Evolutionary conservation across 2,113 vertebrate genomes (phyloP), one percentile per base, ranked within the genome.

Genomic region (Pimephales promelas): DNA sequence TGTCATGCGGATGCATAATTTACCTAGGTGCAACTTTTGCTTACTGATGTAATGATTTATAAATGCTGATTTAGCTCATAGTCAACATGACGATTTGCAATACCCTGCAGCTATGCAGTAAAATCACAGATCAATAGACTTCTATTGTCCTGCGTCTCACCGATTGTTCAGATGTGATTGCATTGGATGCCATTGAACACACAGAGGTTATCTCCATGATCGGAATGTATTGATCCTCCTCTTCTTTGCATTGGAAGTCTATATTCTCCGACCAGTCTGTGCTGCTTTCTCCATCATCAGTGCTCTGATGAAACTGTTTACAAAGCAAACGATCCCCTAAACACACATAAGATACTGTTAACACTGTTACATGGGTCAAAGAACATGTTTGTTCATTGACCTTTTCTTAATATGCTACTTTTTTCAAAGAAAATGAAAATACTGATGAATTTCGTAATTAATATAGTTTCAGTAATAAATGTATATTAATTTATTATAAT

Each of bases 191-290:
- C 88, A 95, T 93, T 16, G 93, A 94, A 62, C 90, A 88, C 1
- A 94, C 92, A 1, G 93, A 94, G 52, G 90, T 91, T 84, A 95
- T 94, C 86, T 93, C 92, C 87, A 94, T 93, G 54, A 94, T 94
- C 0, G 93, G 92, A 68, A 93, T 88, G 83, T 85, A 89, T 77
- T 87, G 90, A 31, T 93, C 92, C 59, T 87, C 88, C 57, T 94
- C 94, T 26, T 94, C 92, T 91, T 95, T 95, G 83, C 86, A 92
- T 45, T 77, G 81, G n/a, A 85, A 72, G 74, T 83, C 81, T 20
- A 11, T 20, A 13, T 83, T 84, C 10, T 86, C 88, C 6, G 83
- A 73, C 56, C 84, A 85, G 49, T 86, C 82, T 6, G 81, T 86
- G 76, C 86, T 89, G 28, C 81, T 54, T 24, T 68, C 79, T 43